Conservation (phyloP, 1,140 invertebrate species). For the Diorhabda elongata region DNA sequence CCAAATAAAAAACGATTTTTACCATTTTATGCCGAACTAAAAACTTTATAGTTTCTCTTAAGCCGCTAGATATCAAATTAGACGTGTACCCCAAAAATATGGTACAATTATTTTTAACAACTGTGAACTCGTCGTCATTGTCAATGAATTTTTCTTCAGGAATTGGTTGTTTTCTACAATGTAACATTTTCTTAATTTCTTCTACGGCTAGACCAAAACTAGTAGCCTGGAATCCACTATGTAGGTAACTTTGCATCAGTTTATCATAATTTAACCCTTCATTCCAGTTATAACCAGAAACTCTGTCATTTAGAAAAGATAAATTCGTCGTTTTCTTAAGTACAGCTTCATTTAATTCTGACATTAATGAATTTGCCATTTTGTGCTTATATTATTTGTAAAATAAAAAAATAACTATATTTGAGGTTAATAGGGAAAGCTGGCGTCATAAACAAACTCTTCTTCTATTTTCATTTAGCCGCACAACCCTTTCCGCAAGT, state of each 20-base stretch:
- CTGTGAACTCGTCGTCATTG: slow-evolving; percentile 77
- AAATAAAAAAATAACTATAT: neutral
- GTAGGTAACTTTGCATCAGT: slow-evolving; percentile 74
- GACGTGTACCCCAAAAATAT: slow-evolving; percentile 98
- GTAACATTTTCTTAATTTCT: slow-evolving; percentile 91
- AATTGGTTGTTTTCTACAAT: slow-evolving; percentile 61
- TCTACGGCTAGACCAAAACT: slow-evolving; percentile 87
- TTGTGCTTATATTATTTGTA: neutral
- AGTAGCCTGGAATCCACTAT: slow-evolving; percentile 94
- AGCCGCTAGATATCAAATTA: slow-evolving; percentile 93
- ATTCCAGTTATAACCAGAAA: slow-evolving; percentile 89
- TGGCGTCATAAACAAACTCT: too few species aligned
- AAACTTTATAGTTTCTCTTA: slow-evolving; percentile 87
- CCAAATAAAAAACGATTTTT: slow-evolving; percentile 20
- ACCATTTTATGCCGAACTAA: slow-evolving; percentile 85
- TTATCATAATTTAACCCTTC: slow-evolving; percentile 83
- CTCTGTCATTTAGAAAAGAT: slow-evolving; percentile 46
- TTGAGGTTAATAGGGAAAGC: too few species aligned
- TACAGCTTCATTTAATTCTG: slow-evolving; percentile 33
- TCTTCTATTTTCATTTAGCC: too few species aligned
- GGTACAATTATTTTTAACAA: slow-evolving; percentile 78
- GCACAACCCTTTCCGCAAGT: too few species aligned
- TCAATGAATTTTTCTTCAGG: slow-evolving; percentile 63
- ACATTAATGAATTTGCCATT: slow-evolving; percentile 9
- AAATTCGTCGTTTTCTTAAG: slow-evolving; percentile 38